Base-by-base conservation (phyloP, 2,113 vertebrate species). In the Indicator indicator region DNA sequence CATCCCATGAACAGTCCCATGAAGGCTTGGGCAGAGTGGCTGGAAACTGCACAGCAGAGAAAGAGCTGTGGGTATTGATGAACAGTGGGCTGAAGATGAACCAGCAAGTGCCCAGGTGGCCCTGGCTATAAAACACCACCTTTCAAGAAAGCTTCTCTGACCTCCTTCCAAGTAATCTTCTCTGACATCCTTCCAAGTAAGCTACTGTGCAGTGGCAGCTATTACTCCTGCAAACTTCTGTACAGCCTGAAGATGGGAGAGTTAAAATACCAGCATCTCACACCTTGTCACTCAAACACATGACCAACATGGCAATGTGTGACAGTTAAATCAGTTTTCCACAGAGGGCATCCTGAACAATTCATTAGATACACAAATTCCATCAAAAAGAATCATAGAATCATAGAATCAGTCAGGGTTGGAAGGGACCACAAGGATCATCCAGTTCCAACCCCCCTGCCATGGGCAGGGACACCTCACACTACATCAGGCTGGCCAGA, bases 281-380 rank as follows among this genome's bases (percentile, higher is more conserved):
- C 69, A 28, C 54, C 70, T 19, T 24, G 44, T 54, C 62, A 55
- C n/a, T 64, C 30, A 65, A 88, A 58, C 30, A 73, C 33, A 38
- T 56, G 83, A 69, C 50, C 55, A 69, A 76, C 60, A 58, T 20
- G 36, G 59, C 28, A 77, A 83, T 67, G n/a, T 30, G 3, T 28
- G 78, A 80, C n/a, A 89, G 63, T 28, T 62, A 60, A 70, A 90
- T 75, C 62, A 83, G 56, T 87, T 89, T 90, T 83, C 63, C 55
- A 54, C 20, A 48, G 20, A 48, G 59, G 1, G 5, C 26, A 76
- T 12, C 27, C 52, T 50, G 27, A 91, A 73, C 54, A 94, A 86
- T 58, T 78, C 78, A 95, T 92, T 81, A 86, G 69, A 79, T 58
- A 67, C 42, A 91, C 24, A 86, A 19, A 70, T 92, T 73, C 20